Base-by-base conservation (phyloP, 1,140 invertebrate species). In the Drosophila pseudoananassae region DNA sequence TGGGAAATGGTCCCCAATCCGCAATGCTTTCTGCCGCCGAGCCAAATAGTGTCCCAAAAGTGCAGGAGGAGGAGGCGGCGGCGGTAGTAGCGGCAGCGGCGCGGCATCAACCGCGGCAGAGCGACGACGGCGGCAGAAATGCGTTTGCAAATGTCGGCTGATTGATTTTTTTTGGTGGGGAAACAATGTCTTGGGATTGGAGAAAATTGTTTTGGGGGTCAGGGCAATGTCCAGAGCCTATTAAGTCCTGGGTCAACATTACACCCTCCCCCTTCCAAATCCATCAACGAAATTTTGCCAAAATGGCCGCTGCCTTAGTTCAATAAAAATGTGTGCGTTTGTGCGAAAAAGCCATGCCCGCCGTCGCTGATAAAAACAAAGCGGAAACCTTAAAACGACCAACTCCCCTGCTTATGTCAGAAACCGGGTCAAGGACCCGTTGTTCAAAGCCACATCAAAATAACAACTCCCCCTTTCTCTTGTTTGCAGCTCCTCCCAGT, bases 61-160 rank as follows among this genome's bases (percentile, higher is more conserved):
- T 54, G 58, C 59, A 45, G 43, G 17, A 58, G 47, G 15, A n/a
- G 43, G 57, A 15, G 20, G 36, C 36, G 38, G 17, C 33, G 33
- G 33, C 33, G 33, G 33, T 4, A 33, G 45, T 15, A 36, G 56
- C 49, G 43, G 43, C 55, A 25, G 47, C 58, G 38, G 58, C 51
- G 50, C 50, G 14, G 54, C 76, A 53, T 45, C 36, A 17, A 46
- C 46, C 36, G 23, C 52, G 25, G 43, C 47, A 27, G 40, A 45
- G 38, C 70, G 31, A 43, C 63, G 60, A 27, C 66, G 57, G 66
- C 74, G 38, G 61, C 60, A 51, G 54, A 64, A 64, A 25, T 50
- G 78, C 77, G 73, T 87, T 85, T 85, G 83, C 82, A 85, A 88
- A 85, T 87, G 82, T 85, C 82, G 82, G 82, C 61, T 75, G 78